Evolutionary conservation across 2,113 vertebrate genomes (phyloP), one percentile per base, ranked within the genome.

Genomic region (Naja naja): DNA sequence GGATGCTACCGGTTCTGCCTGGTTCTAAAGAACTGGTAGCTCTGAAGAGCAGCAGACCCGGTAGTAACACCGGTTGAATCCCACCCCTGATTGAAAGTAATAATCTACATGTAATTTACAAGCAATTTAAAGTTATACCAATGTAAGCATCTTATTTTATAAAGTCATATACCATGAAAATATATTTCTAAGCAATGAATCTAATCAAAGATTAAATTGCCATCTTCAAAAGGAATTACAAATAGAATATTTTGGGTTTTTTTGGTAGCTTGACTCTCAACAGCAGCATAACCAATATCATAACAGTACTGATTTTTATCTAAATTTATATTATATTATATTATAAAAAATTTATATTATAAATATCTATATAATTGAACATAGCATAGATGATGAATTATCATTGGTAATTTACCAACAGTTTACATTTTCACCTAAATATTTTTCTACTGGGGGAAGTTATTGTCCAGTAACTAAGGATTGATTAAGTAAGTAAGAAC

Each of bases 391-490:
- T 93, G 10, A 92, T 96, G 94, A 90, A 93, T 93, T 92, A 92
- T 91, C 12, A 55, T 81, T 60, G n/a, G 11, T 91, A 43, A 89
- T 93, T 74, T 94, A 52, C 34, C 7, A 95, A 91, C 10, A 85
- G 53, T 91, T 96, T 95, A 94, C 58, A 81, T 88, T 18, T 91
- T 94, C 93, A 14, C 11, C 39, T 94, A 34, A 93, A 95, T 94
- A 91, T 93, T 96, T 94, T 95, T 93, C 85, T 93, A 60, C 49
- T 95, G 91, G 94, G 94, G 91, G 74, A 60, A 95, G 53, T 43
- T 96, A 93, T 95, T 94, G 86, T 60, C 74, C 93, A 43, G 43
- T 43, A 43, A 43, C 43, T 3, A 43, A 43, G 43, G 43, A 43
- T 43, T 43, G 43, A 43, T 43, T 43, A 43, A 43, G 43, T 43